Base-by-base conservation (phyloP, 2,888 invertebrate species). In the Acanthococcus lagerstroemiae region DNA sequence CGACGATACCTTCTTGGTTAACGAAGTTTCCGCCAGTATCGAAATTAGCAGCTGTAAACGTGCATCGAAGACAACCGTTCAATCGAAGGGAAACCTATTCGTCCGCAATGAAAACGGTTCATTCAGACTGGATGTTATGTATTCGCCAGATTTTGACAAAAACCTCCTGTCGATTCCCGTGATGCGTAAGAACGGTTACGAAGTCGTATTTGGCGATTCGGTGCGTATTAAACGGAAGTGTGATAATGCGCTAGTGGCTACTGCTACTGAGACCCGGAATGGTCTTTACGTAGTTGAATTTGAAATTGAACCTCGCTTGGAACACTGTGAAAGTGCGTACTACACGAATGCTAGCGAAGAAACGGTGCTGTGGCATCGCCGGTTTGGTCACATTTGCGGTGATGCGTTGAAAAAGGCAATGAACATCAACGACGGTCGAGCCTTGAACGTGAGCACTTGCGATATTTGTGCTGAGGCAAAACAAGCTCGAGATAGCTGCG, bases 371-470 rank as follows among this genome's bases (percentile, higher is more conserved):
- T 70, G 69, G 69, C 68, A 70, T 26, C 44, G 60, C 44, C 27
- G 69, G 21, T 25, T 67, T 12, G 70, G 69, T 19, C 69, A 71
- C 55, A n/a, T 71, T 5, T 65, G 50, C 17, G 52, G 67, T 55
- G 66, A 58, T 30, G 57, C 56, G 58, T 21, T 69, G 22, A 56
- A 65, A 25, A 67, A 65, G 54, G 44, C 69, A 9, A 5, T 67
- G 26, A 66, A 63, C n/a, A 56, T 26, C 26, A 54, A 4, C 7
- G n/a, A 26, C 15, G 55, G 63, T 4, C 2, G 6, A 5, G 6
- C 5, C n/a, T 7, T 15, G n/a, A 46, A 4, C 4, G 15, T 15
- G 46, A 4, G 6, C n/a, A 46, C 46, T n/a, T 57, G 30, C 57
- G 17, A 17, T n/a, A 27, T 30, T 22, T 57, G 57, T 44, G 37